Percentiles rank a stretch among this genome's conserved stretches.
Evolutionary conservation across 2,797 vertebrate species (phyloP).

Genomic region (Semaprochilodus insignis): DNA sequence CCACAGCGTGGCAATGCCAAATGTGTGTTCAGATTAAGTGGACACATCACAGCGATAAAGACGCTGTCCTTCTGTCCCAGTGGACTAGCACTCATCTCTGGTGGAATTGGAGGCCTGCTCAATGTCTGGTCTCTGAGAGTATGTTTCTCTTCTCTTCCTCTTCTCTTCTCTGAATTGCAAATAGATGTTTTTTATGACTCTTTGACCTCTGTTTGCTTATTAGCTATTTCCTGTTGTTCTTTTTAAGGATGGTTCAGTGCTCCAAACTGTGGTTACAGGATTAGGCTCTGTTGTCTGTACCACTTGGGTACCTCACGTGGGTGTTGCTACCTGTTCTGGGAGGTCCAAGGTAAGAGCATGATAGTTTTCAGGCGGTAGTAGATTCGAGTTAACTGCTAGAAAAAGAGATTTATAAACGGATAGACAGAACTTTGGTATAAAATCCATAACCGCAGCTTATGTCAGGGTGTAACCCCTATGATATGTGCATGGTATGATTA

Average conservation of each 20-base stretch:
- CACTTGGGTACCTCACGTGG: conserved; percentile 81
- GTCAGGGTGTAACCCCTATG: too few species aligned
- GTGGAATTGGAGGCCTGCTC: conserved; percentile 82
- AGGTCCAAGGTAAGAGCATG: conserved; percentile 78
- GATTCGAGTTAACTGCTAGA: too few species aligned
- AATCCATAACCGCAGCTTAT: too few species aligned
- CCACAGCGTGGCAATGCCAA: conserved; percentile 72
- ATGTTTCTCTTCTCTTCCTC: conserved; percentile 25
- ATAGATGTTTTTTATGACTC: background rate
- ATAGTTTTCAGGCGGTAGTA: background rate
- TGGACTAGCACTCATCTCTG: conserved; percentile 80
- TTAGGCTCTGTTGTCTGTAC: conserved; percentile 80
- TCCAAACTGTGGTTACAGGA: conserved; percentile 81
- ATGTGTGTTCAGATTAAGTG: conserved; percentile 80
- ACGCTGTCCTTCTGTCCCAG: conserved; percentile 81
- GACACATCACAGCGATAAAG: conserved; percentile 83
- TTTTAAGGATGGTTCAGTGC: conserved; percentile 81
- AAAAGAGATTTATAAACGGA: background rate
- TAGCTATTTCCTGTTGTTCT: background rate
- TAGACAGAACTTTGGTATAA: too few species aligned
- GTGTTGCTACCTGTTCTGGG: conserved; percentile 81
- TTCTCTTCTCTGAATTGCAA: background rate
- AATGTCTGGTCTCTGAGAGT: conserved; percentile 87
- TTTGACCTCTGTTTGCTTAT: background rate
- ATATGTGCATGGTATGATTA: too few species aligned